Percentiles rank a stretch among this genome's conserved stretches.
phyloP scores from a whole-genome alignment of 2,797 vertebrate species.

The Anisognathus igniventris region DNA sequence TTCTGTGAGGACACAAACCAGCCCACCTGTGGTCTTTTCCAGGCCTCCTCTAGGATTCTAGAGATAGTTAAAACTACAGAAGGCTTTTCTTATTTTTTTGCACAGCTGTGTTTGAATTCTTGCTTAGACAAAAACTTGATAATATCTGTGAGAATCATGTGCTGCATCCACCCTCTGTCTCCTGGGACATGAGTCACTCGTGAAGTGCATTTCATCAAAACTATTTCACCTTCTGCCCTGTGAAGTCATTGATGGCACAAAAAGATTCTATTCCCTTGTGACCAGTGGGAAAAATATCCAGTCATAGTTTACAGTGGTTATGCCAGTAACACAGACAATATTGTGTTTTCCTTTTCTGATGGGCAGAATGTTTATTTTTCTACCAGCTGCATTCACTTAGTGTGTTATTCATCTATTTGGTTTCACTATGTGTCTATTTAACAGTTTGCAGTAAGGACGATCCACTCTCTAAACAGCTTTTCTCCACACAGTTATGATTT shows the following conservation, averaged over 20 bases:
- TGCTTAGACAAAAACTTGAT: not conserved
- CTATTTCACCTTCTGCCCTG: conserved; percentile 41
- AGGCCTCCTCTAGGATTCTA: not conserved
- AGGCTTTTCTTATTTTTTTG: not conserved
- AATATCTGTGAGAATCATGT: not conserved
- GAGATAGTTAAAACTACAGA: not conserved
- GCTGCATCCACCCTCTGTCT: conserved; percentile 40
- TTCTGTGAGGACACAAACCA: not conserved
- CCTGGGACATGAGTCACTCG: conserved; percentile 32
- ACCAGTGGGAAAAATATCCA: not conserved
- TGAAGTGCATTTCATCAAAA: conserved; percentile 36
- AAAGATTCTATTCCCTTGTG: conserved; percentile 30
- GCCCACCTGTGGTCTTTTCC: not conserved
- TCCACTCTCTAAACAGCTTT: not conserved
- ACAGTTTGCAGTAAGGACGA: not conserved
- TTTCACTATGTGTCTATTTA: conserved; percentile 11
- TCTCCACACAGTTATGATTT: not conserved
- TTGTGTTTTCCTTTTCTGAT: conserved; percentile 27
- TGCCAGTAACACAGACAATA: conserved; percentile 1
- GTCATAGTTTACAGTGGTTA: conserved; percentile 19
- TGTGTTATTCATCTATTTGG: conserved; percentile 17
- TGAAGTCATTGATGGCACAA: conserved; percentile 60
- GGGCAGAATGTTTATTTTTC: conserved; percentile 41
- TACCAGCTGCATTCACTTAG: conserved; percentile 56
- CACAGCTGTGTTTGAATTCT: not conserved